Percentiles rank a stretch among this genome's conserved stretches.
phyloP scores from a whole-genome alignment of 2,113 vertebrate genomes.

The Ptilonorhynchus violaceus region DNA sequence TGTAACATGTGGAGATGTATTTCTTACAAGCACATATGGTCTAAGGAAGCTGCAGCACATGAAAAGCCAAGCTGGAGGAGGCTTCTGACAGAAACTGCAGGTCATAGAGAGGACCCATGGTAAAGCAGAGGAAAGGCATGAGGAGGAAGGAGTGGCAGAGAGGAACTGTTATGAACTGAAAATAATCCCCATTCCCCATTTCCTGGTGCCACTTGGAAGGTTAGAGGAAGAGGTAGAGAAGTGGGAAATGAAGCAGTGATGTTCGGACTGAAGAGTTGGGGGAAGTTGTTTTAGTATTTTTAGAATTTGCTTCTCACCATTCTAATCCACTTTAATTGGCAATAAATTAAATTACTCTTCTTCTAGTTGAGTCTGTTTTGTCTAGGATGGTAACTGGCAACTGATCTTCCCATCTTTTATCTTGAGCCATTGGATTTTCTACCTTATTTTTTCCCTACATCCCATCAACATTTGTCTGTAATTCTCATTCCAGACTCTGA shows the following conservation, averaged over 20 bases:
- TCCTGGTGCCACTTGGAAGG: accelerated
- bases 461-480: not conserved
- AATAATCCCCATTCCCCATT: accelerated
- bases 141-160: not conserved
- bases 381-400: not conserved
- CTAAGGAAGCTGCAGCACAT: not conserved
- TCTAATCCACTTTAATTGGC: not conserved
- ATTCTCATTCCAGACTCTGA: not conserved
- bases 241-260: not conserved
- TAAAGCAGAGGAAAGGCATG: not conserved
- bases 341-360: not conserved
- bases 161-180: not conserved
- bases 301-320: not conserved
- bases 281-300: not conserved
- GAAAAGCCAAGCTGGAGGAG: not conserved
- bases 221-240: not conserved
- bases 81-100: not conserved
- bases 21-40: not conserved
- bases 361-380: not conserved
- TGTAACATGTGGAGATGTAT: not conserved
- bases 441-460: not conserved
- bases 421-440: not conserved
- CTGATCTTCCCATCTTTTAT: not conserved
- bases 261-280: accelerated
- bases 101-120: not conserved